phyloP scores from a whole-genome alignment of 2,888 invertebrate species.

The Ochropleura plecta region DNA sequence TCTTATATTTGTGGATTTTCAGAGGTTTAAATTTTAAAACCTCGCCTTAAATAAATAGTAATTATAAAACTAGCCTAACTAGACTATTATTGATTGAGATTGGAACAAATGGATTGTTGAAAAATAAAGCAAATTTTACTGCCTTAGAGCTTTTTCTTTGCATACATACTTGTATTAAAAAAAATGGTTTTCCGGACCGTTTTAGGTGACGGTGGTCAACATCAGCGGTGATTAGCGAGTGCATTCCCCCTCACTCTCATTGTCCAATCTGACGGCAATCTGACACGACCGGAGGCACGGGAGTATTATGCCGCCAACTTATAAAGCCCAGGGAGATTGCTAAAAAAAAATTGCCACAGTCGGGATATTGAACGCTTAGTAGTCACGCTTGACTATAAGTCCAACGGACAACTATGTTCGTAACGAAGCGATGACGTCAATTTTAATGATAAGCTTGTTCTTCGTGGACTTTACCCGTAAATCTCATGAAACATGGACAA shows the following conservation, averaged over 20 bases:
- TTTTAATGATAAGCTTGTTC: conserved; percentile 17
- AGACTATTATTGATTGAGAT: too few relatives aligned
- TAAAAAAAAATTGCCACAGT: background rate
- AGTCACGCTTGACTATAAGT: background rate
- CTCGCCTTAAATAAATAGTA: too few relatives aligned
- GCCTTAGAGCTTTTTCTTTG: background rate
- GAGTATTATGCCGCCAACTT: background rate
- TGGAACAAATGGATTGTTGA: too few relatives aligned
- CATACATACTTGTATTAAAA: background rate
- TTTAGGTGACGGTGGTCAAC: background rate
- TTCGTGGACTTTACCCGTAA: conserved; percentile 34
- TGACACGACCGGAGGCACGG: background rate
- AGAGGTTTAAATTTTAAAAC: too few relatives aligned
- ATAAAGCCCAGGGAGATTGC: background rate
- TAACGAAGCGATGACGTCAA: conserved; percentile 33
- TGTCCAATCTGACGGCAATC: too few relatives aligned
- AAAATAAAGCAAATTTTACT: background rate
- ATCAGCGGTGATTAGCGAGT: background rate
- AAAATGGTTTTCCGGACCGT: background rate
- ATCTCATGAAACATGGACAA: conserved; percentile 10
- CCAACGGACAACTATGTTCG: background rate
- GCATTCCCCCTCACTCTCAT: background rate
- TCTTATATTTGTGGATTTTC: too few relatives aligned
- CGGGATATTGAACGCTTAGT: background rate
- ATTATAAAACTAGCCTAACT: too few relatives aligned